Percentiles rank a stretch among this genome's conserved stretches.
Conservation (phyloP, 1,140 invertebrate genomes). For the Chironomus striatipennis region DNA sequence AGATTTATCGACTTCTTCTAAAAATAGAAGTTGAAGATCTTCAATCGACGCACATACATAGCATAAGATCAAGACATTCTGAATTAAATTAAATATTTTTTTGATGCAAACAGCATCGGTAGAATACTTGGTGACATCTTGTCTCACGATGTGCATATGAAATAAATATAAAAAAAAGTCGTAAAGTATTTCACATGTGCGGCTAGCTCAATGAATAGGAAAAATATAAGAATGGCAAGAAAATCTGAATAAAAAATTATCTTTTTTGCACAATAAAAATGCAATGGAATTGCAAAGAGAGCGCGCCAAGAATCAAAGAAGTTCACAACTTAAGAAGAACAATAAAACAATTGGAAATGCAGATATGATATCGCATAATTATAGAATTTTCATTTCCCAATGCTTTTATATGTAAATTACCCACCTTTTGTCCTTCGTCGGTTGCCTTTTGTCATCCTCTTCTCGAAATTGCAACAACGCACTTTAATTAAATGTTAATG, state of each 20-base stretch:
- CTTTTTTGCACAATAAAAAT: not conserved
- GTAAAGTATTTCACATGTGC: not conserved
- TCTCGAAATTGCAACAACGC: not conserved
- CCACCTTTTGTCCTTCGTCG: not conserved
- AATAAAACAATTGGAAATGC: constrained; percentile 21
- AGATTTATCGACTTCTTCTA: not conserved
- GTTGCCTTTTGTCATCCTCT: not conserved
- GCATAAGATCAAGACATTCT: not conserved
- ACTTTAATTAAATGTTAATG: constrained; percentile 17
- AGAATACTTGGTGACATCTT: constrained; percentile 7
- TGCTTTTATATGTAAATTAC: constrained; percentile 17
- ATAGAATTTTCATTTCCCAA: constrained; percentile 5
- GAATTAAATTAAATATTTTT: not conserved
- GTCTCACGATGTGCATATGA: not conserved
- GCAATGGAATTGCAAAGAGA: not conserved
- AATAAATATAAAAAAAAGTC: too few relatives aligned
- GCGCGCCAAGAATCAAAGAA: not conserved
- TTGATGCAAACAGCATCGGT: not conserved
- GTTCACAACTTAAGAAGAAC: not conserved
- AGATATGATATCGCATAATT: constrained; percentile 19
- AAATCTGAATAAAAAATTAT: not conserved
- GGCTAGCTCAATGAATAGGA: not conserved
- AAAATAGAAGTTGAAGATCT: not conserved
- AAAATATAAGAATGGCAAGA: not conserved
- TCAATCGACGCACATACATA: not conserved